These are phyloP conservation scores for Apis florea DNA, from an alignment of 1,140 invertebrate species.

Conservation along the genomic window DNA sequence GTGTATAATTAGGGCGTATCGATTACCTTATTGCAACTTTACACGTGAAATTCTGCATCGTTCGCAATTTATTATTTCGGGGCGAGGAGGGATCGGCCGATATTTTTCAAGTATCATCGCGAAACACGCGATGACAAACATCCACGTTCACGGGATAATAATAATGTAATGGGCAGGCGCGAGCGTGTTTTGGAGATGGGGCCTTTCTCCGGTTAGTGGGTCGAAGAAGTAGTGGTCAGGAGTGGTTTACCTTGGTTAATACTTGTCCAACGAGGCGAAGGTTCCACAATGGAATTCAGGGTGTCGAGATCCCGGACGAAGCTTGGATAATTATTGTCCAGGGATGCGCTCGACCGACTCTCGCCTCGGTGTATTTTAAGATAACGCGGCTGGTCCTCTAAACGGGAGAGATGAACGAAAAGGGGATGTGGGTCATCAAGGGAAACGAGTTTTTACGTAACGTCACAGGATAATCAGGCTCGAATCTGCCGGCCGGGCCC, in stretches of 20 bases:
- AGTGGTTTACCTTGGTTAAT: constrained; percentile 79
- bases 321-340: constrained; percentile 32
- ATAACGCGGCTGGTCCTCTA: constrained; percentile 23
- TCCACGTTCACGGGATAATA: neutral
- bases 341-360: neutral
- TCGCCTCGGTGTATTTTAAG: constrained; percentile 1
- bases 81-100: neutral
- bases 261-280: constrained; percentile 61
- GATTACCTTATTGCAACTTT: too few relatives aligned
- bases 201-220: constrained; percentile 79
- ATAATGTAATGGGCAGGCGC: constrained; percentile 14
- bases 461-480: constrained; percentile 39
- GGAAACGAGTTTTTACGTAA: constrained; percentile 73
- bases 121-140: neutral
- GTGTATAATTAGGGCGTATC: too few relatives aligned
- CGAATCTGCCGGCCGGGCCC: constrained; percentile 1
- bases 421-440: constrained; percentile 62
- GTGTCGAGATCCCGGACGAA: neutral
- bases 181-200: constrained; percentile 66
- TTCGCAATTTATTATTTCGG: too few relatives aligned
- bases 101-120: neutral
- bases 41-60: too few relatives aligned
- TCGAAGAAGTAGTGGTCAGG: constrained; percentile 77
- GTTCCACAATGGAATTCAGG: constrained; percentile 9
- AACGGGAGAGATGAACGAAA: constrained; percentile 6